Percentiles rank a stretch among this genome's conserved stretches.
phyloP scores from a whole-genome alignment of 2,113 vertebrate genomes.

The Aix galericulata region DNA sequence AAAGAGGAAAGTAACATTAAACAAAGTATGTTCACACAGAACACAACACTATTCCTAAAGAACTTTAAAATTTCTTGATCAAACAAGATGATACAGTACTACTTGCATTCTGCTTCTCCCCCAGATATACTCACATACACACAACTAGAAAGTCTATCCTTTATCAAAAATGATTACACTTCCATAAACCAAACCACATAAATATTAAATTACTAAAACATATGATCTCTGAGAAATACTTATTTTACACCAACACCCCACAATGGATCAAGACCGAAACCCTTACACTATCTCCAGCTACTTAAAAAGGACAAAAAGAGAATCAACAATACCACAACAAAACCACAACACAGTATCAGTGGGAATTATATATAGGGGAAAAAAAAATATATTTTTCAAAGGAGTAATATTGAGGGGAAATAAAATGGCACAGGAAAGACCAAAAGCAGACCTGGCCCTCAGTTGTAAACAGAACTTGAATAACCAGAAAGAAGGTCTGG shows the following conservation, averaged over 20 bases:
- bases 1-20: neutral
- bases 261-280: neutral
- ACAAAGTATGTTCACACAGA: neutral
- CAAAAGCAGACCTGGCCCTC: neutral
- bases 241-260: neutral
- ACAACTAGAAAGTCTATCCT: neutral
- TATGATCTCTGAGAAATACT: neutral
- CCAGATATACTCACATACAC: neutral
- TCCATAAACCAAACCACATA: neutral
- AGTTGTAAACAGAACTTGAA: neutral
- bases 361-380: neutral
- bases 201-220: neutral
- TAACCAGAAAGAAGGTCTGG: neutral
- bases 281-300: neutral
- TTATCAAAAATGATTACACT: accelerated
- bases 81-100: neutral
- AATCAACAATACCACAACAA: neutral
- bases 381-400: neutral
- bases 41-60: neutral
- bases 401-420: neutral
- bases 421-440: neutral
- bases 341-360: neutral
- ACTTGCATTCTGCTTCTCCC: neutral
- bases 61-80: neutral
- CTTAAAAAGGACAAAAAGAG: neutral